Percentiles rank a stretch among this genome's conserved stretches.
phyloP scores from a whole-genome alignment of 1,140 invertebrate species.

The Caenorhabditis elegans region WBcel235 BX284603.4:505501-506000 shows the following conservation, averaged over 20 bases:
- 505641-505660: slow-evolving; percentile 53
- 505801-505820: not conserved
- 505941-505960: slow-evolving; percentile 56
- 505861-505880: slow-evolving; percentile 53
- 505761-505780: slow-evolving; percentile 29
- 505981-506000: not conserved
- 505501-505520: slow-evolving; percentile 28
- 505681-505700: not conserved
- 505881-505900: slow-evolving; percentile 48
- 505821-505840: slow-evolving; percentile 57
- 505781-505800: not conserved
- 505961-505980: slow-evolving; percentile 48
- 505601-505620: slow-evolving; percentile 57
- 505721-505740: slow-evolving; percentile 9
- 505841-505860: slow-evolving; percentile 47
- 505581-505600: slow-evolving; percentile 61
- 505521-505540: slow-evolving; percentile 41
- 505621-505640: slow-evolving; percentile 62
- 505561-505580: slow-evolving; percentile 60
- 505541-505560: slow-evolving; percentile 58
- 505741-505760: not conserved
- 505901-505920: slow-evolving; percentile 58
- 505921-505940: slow-evolving; percentile 65
- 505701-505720: not conserved
- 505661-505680: not conserved